Percentiles rank a stretch among this genome's conserved stretches.
These are phyloP conservation scores for Phyllotreta striolata DNA, from an alignment of 2,888 invertebrate genomes.

Conservation along the genomic window DNA sequence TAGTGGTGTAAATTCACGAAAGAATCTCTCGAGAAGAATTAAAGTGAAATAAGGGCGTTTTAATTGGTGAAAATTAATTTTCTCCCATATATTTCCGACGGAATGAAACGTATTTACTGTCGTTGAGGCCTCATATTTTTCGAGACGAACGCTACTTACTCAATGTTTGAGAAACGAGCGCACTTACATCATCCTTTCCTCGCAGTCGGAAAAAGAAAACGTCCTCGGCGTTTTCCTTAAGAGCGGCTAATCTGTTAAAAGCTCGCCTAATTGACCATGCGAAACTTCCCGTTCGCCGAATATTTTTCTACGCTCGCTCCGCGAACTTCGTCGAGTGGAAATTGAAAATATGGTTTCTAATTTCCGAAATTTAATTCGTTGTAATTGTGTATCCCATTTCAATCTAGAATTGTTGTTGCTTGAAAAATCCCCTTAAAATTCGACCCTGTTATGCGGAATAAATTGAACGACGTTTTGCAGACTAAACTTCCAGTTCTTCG, in stretches of 20 bases:
- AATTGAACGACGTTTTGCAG: conserved; percentile 13
- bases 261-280: conserved; percentile 34
- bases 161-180: conserved; percentile 17
- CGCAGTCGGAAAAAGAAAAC: conserved; percentile 19
- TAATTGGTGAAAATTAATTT: not conserved
- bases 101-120: conserved; percentile 16
- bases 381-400: too few relatives aligned
- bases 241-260: conserved; percentile 35
- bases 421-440: too few relatives aligned
- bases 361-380: too few relatives aligned
- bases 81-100: not conserved
- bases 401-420: too few relatives aligned
- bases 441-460: too few relatives aligned
- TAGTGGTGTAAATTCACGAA: too few relatives aligned
- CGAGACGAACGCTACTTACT: conserved; percentile 18
- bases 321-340: not conserved
- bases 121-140: conserved; percentile 13
- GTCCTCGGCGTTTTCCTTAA: conserved; percentile 26
- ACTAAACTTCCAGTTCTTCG: conserved; percentile 14
- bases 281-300: conserved; percentile 28
- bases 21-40: too few relatives aligned
- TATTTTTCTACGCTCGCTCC: conserved; percentile 19
- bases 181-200: conserved; percentile 15
- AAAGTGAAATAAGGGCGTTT: too few relatives aligned
- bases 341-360: not conserved